phyloP scores from a whole-genome alignment of 2,888 invertebrate genomes.

The Euproctis similis region DNA sequence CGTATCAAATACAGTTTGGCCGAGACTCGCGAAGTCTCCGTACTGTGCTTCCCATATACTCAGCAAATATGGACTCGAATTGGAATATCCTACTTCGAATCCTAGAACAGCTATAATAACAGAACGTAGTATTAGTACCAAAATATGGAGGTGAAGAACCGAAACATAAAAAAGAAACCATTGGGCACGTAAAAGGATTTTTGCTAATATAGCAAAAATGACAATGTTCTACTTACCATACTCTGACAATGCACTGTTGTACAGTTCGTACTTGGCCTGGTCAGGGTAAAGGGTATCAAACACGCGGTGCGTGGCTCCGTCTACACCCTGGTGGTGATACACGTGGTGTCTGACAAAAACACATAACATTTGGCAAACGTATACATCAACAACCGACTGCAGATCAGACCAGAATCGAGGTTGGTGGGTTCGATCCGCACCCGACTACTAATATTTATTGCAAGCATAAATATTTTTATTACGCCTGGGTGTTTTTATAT shows the following conservation, averaged over 20 bases:
- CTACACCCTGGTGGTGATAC: constrained; percentile 85
- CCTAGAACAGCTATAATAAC: constrained; percentile 64
- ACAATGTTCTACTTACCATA: constrained; percentile 51
- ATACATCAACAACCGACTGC: no score
- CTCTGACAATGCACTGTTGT: constrained; percentile 88
- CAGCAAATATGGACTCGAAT: constrained; percentile 83
- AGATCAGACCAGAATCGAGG: no score
- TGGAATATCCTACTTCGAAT: constrained; percentile 88
- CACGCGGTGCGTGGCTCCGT: constrained; percentile 79
- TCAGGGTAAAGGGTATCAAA: constrained; percentile 82
- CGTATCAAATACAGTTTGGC: constrained; percentile 79
- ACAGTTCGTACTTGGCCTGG: constrained; percentile 84
- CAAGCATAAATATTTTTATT: no score
- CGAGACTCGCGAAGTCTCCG: constrained; percentile 88
- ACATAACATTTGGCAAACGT: no score
- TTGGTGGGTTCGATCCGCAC: no score
- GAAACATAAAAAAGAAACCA: no score
- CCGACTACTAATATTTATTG: no score
- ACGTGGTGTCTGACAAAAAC: constrained; percentile 80
- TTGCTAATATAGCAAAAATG: no score
- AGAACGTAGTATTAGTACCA: neutral
- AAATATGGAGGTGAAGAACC: no score
- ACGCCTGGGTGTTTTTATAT: no score
- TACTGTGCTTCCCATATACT: constrained; percentile 92
- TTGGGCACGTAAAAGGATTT: no score